Percentiles rank a stretch among this genome's conserved stretches.
phyloP scores from a whole-genome alignment of 2,888 invertebrate species.

The Atherix ibis region DNA sequence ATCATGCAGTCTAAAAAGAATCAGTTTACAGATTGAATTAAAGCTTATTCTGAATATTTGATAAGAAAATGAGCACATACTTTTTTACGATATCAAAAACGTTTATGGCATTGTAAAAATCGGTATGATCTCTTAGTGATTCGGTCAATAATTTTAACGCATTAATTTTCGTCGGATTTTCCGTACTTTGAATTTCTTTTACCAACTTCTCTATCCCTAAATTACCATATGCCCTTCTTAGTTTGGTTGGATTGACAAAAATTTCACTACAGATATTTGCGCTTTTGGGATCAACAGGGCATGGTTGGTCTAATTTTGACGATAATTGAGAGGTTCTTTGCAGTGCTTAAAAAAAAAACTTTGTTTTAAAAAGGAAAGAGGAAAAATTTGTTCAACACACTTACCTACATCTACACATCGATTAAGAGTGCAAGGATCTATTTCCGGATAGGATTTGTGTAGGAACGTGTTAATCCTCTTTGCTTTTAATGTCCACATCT shows the following conservation, averaged over 20 bases:
- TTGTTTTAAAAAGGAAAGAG: neutral
- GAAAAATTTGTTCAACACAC: neutral
- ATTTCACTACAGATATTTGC: constrained; percentile 3
- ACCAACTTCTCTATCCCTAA: constrained; percentile 21
- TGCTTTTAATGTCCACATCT: too few species aligned
- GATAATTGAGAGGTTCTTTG: neutral
- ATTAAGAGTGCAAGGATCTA: constrained; percentile 5
- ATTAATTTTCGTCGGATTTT: constrained; percentile 16
- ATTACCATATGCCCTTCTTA: constrained; percentile 21
- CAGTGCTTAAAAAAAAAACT: neutral
- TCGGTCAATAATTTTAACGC: constrained; percentile 21
- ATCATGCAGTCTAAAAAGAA: constrained; percentile 6
- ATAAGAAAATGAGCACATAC: constrained; percentile 11
- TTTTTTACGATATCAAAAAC: constrained; percentile 21
- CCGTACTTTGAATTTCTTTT: constrained; percentile 19
- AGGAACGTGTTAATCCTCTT: too few species aligned
- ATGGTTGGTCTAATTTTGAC: neutral
- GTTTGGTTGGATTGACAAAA: constrained; percentile 5
- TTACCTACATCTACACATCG: constrained; percentile 6
- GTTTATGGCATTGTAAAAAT: constrained; percentile 19
- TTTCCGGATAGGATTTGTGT: too few species aligned
- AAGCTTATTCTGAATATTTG: neutral
- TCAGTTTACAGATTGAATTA: neutral
- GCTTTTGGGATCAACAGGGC: neutral
- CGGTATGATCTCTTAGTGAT: constrained; percentile 20